A percentile compares a stretch with the other conserved stretches of the same genome.
phyloP scores from a whole-genome alignment of 1,140 invertebrate species.

The Chlorops oryzae region DNA sequence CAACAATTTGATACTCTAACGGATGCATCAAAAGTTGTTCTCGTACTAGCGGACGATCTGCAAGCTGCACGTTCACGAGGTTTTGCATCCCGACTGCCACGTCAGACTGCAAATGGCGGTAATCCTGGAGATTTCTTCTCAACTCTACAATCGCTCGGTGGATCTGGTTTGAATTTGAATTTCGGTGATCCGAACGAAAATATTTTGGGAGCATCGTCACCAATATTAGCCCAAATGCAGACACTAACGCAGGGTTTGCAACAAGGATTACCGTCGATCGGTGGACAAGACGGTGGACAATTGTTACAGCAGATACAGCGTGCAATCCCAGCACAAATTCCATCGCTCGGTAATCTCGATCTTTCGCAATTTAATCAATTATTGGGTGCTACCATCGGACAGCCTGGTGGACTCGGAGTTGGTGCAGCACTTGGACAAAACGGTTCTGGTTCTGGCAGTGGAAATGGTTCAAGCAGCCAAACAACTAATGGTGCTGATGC shows the following conservation, averaged over 20 bases:
- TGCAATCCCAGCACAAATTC: neutral
- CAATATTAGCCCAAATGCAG: too few species aligned
- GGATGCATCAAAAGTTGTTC: constrained; percentile 34
- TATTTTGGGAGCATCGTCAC: too few species aligned
- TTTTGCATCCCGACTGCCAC: neutral
- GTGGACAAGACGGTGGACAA: neutral
- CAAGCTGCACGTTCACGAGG: constrained; percentile 8
- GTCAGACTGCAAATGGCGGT: too few species aligned
- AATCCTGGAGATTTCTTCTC: too few species aligned
- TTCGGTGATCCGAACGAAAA: too few species aligned
- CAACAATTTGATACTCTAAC: too few species aligned
- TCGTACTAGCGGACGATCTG: constrained; percentile 31
- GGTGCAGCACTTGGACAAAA: neutral
- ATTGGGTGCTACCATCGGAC: neutral
- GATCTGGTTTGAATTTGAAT: too few species aligned
- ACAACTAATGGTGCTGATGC: too few species aligned
- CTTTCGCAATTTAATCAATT: neutral
- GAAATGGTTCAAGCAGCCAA: too few species aligned
- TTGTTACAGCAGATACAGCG: neutral
- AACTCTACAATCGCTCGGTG: too few species aligned
- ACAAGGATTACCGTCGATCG: neutral
- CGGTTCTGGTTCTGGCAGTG: too few species aligned
- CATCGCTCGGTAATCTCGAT: neutral
- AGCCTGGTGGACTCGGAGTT: neutral
- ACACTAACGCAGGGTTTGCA: too few species aligned